Evolutionary conservation across 2,113 vertebrate genomes (phyloP).

Genomic region (Riparia riparia): DNA sequence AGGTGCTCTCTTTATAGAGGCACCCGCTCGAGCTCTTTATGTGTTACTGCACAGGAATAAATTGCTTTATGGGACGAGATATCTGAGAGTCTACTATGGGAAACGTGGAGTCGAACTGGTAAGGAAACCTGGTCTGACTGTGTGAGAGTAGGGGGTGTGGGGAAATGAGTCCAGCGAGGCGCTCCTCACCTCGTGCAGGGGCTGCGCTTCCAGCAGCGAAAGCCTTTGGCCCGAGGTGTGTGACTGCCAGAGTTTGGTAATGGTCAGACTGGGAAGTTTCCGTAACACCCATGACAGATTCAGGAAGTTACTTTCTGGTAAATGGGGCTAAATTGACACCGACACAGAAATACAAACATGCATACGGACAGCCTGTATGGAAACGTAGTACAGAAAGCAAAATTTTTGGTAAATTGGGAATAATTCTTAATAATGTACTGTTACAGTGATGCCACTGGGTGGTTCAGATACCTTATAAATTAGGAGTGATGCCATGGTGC

Average conservation of each 20-base stretch:
- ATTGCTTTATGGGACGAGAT: background rate
- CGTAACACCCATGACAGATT: background rate
- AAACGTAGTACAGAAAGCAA: background rate
- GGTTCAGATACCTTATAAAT: background rate
- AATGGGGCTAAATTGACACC: background rate
- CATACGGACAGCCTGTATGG: fast-evolving
- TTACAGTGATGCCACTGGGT: background rate
- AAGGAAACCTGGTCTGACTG: background rate
- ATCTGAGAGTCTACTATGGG: background rate
- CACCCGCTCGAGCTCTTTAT: background rate
- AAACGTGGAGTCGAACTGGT: background rate
- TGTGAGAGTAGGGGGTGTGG: background rate
- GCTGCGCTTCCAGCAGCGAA: background rate
- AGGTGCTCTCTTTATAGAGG: background rate
- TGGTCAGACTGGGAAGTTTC: background rate
- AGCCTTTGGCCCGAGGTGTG: background rate
- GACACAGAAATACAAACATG: background rate
- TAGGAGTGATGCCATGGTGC: background rate
- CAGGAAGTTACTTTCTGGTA: background rate
- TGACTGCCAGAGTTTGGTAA: background rate
- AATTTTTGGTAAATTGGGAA: background rate
- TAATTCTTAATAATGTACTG: background rate
- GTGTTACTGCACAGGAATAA: background rate
- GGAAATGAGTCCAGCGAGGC: too few relatives aligned
- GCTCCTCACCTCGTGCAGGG: fast-evolving